Percentiles rank a stretch among this genome's conserved stretches.
phyloP scores from a whole-genome alignment of 1,140 invertebrate species.

The Apocrypta bakeri region DNA sequence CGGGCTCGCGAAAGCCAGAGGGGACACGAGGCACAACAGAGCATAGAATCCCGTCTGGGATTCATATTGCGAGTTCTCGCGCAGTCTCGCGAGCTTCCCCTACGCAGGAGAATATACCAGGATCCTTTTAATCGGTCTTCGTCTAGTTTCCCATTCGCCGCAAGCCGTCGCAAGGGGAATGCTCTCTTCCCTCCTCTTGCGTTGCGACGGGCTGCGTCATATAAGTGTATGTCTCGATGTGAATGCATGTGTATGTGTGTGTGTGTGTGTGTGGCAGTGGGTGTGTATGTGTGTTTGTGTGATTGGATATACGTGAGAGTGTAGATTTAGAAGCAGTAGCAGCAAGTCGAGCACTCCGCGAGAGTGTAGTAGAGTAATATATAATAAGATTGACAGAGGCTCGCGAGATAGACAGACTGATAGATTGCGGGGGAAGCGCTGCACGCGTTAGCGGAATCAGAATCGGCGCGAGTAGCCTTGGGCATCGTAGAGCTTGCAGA shows the following conservation, averaged over 20 bases:
- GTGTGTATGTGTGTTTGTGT: neutral
- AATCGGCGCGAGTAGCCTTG: constrained; percentile 88
- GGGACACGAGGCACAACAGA: constrained; percentile 16
- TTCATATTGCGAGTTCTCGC: neutral
- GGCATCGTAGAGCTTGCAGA: constrained; percentile 92
- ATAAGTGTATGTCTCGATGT: constrained; percentile 3
- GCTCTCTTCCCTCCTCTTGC: neutral
- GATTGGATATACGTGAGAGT: too few species aligned
- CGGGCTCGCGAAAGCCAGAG: neutral
- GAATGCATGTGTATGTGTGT: neutral
- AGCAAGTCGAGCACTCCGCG: neutral
- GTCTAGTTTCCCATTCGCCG: constrained; percentile 26
- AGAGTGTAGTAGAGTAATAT: neutral
- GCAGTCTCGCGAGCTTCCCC: neutral
- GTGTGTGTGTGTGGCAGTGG: neutral
- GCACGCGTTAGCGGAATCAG: constrained; percentile 73
- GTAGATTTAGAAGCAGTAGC: neutral
- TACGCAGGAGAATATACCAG: constrained; percentile 12
- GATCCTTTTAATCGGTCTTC: constrained; percentile 33
- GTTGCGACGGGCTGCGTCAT: neutral
- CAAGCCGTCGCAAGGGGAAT: constrained; percentile 15
- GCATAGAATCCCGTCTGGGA: constrained; percentile 28
- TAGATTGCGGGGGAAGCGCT: neutral
- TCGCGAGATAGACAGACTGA: neutral
- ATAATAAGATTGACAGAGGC: neutral